Percentiles rank a stretch among this genome's conserved stretches.
These are phyloP conservation scores for Heliopora coerulea DNA, from an alignment of 92 coral and sea anemone species.

Conservation along the genomic window DNA sequence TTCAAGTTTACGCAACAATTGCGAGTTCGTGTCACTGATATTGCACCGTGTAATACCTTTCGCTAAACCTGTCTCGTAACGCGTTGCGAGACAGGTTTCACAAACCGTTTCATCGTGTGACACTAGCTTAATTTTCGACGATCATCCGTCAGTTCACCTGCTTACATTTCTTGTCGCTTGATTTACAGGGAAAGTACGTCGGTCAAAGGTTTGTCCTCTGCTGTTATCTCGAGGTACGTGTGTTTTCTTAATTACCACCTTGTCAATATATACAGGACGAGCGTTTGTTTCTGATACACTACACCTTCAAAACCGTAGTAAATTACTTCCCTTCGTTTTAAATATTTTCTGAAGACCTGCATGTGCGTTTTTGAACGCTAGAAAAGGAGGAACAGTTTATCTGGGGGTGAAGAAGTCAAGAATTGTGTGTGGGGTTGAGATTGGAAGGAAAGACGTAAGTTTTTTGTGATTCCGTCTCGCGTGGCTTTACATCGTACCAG, in stretches of 20 bases:
- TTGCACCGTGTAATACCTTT: too few species aligned
- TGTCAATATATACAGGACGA: background rate
- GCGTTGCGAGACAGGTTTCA: too few species aligned
- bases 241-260: background rate
- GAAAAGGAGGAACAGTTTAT: conserved; percentile 81
- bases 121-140: too few species aligned
- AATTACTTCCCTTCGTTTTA: background rate
- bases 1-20: too few species aligned
- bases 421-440: conserved; percentile 63
- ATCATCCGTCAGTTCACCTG: background rate
- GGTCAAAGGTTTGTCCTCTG: background rate
- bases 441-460: conserved; percentile 71
- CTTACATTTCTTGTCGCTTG: background rate
- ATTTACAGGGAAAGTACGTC: conserved; percentile 10
- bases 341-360: conserved; percentile 58
- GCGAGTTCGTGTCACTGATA: too few species aligned
- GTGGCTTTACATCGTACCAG: too few species aligned
- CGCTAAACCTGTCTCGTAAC: too few species aligned
- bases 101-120: too few species aligned
- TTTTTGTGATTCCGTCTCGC: too few species aligned
- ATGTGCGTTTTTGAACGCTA: conserved; percentile 90
- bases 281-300: background rate
- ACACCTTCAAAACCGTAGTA: background rate
- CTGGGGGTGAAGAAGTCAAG: conserved; percentile 74
- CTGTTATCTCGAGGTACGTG: conserved; percentile 21